A percentile compares a stretch with the other conserved stretches of the same genome.
Evolutionary conservation across 2,113 vertebrate species (phyloP).

Genomic region (Sarotherodon lohbergeri): DNA sequence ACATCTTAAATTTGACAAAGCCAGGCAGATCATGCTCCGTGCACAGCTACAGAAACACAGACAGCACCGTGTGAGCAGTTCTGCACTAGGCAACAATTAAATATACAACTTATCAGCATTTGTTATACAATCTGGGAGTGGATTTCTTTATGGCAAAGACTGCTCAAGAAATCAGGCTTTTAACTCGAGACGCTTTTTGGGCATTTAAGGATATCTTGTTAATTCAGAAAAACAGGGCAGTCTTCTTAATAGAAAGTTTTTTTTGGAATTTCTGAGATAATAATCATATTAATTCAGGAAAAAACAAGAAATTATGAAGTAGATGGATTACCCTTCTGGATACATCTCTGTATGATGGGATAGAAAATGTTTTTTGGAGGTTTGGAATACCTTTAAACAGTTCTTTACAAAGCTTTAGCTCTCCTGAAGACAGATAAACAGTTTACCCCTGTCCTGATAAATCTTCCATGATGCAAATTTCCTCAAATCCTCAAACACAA

Average conservation of each 20-base stretch:
- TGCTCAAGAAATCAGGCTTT: background rate
- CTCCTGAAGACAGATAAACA: background rate
- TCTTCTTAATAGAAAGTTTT: background rate
- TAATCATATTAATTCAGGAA: background rate
- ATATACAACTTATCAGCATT: background rate
- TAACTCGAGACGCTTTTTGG: background rate
- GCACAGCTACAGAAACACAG: slow-evolving; percentile 79
- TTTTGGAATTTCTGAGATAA: background rate
- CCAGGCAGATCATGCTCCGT: slow-evolving; percentile 87
- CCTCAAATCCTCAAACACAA: no score
- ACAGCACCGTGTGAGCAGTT: background rate
- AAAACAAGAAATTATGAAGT: background rate
- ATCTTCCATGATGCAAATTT: no score
- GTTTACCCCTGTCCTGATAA: no score
- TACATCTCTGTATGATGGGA: background rate
- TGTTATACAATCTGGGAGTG: background rate
- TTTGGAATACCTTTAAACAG: background rate
- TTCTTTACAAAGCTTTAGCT: background rate
- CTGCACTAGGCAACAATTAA: background rate
- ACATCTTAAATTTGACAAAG: slow-evolving; percentile 95
- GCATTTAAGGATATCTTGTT: background rate
- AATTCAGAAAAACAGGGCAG: background rate
- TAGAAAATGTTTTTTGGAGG: background rate
- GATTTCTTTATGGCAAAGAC: background rate
- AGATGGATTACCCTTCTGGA: background rate